A percentile compares a stretch with the other conserved stretches of the same genome.
Conservation (phyloP, 92 coral and sea anemone species). For the Micromussa lordhowensis region DNA sequence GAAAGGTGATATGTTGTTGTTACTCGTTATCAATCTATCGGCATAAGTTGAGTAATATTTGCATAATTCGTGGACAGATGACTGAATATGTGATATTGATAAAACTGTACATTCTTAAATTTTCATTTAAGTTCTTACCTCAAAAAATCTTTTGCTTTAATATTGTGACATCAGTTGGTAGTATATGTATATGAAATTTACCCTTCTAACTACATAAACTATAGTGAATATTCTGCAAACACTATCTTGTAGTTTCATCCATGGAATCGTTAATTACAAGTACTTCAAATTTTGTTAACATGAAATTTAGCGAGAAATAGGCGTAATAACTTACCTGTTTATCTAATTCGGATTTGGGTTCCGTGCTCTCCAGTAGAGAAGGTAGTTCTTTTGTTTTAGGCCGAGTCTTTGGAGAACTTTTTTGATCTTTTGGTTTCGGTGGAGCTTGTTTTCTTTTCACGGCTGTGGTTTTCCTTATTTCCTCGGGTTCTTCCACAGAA, state of each 20-base stretch:
- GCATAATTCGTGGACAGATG: conserved; percentile 33
- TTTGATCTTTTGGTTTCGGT: conserved; percentile 53
- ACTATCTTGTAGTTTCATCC: conserved; percentile 12
- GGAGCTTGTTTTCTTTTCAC: conserved; percentile 42
- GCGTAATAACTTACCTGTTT: conserved; percentile 77
- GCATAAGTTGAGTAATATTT: conserved; percentile 28
- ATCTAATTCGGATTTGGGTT: conserved; percentile 93
- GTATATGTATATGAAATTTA: not conserved
- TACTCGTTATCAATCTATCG: conserved; percentile 30
- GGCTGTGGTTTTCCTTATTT: conserved; percentile 33
- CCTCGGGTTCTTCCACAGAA: conserved; percentile 49
- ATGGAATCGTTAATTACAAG: conserved; percentile 24
- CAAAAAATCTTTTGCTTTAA: not conserved
- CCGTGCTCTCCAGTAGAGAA: conserved; percentile 72
- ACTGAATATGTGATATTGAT: conserved; percentile 1
- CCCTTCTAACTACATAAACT: conserved; percentile 17
- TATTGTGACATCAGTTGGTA: not conserved
- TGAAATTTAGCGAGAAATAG: conserved; percentile 12
- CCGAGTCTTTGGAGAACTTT: conserved; percentile 30
- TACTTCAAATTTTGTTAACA: conserved; percentile 32
- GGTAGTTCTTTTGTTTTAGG: conserved; percentile 35
- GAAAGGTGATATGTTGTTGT: not conserved
- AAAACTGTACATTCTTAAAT: not conserved
- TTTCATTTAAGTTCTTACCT: not conserved
- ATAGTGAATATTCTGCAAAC: not conserved